Percentiles rank a stretch among this genome's conserved stretches.
These are phyloP conservation scores for Eurytoma adleriae DNA, from an alignment of 2,888 invertebrate genomes.

Conservation along the genomic window DNA sequence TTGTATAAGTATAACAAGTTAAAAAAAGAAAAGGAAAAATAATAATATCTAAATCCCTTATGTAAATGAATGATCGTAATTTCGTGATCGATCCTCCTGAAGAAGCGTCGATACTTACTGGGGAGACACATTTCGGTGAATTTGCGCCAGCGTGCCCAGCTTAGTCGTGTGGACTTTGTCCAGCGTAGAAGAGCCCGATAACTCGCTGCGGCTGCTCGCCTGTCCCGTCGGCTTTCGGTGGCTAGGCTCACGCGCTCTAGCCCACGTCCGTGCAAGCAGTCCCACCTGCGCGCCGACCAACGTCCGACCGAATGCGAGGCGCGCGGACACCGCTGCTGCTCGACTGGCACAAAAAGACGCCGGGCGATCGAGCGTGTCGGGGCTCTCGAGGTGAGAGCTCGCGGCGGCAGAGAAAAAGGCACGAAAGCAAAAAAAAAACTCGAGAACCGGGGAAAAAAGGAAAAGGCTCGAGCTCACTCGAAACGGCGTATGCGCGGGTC, in stretches of 20 bases:
- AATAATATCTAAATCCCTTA: no score
- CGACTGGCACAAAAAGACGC: no score
- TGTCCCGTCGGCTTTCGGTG: no score
- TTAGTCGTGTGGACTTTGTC: slow-evolving; percentile 58
- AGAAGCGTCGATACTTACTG: slow-evolving; percentile 66
- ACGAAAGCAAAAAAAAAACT: background rate
- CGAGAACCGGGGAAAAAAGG: background rate
- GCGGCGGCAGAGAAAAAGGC: no score
- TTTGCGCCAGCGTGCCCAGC: slow-evolving; percentile 74
- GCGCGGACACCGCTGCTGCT: background rate
- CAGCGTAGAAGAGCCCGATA: slow-evolving; percentile 37
- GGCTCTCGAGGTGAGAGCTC: background rate
- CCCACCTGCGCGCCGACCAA: background rate
- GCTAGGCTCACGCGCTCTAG: no score
- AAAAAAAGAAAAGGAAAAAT: no score
- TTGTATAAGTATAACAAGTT: no score
- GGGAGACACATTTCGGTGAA: slow-evolving; percentile 68
- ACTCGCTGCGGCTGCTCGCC: no score
- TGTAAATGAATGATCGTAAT: no score
- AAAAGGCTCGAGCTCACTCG: background rate
- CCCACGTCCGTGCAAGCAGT: no score
- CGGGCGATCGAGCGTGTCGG: slow-evolving; percentile 11
- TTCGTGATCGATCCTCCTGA: no score
- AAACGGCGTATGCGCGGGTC: background rate
- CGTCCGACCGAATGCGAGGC: background rate